Percentiles rank a stretch among this genome's conserved stretches.
Evolutionary conservation across 1,140 invertebrate genomes (phyloP).

Genomic region (Pseudomyrmex flavicornis): DNA sequence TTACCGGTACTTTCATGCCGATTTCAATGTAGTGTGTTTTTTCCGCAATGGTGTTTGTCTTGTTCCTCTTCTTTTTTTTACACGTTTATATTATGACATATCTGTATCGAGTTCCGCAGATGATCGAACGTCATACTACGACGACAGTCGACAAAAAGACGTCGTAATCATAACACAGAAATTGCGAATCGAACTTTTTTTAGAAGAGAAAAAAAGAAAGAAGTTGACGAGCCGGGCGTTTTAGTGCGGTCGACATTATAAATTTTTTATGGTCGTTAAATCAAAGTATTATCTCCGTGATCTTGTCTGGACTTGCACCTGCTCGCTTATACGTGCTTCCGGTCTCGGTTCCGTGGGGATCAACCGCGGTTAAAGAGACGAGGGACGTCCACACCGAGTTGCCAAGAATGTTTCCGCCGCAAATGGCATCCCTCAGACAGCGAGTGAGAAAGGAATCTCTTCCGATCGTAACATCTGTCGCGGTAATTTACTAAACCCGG

Average conservation of each 20-base stretch:
- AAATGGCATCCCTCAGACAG: constrained; percentile 2
- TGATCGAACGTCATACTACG: not conserved
- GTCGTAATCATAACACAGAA: constrained; percentile 6
- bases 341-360: not conserved
- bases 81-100: constrained; percentile 20
- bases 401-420: not conserved
- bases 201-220: not conserved
- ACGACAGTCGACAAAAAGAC: not conserved
- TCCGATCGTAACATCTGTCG: constrained; percentile 40
- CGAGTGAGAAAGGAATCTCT: not conserved
- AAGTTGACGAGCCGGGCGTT: constrained; percentile 1
- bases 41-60: no score
- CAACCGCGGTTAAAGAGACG: constrained; percentile 4
- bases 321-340: not conserved
- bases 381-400: not conserved
- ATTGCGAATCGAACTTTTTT: not conserved
- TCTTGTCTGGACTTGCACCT: not conserved
- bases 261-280: constrained; percentile 41
- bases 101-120: constrained; percentile 23
- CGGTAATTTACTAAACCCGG: constrained; percentile 22
- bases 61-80: not conserved
- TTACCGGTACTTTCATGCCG: not conserved
- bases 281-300: not conserved
- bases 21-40: not conserved
- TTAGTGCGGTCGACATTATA: constrained; percentile 11